A percentile compares a stretch with the other conserved stretches of the same genome.
Evolutionary conservation across 2,113 vertebrate species (phyloP).

Genomic region (Hassar affinis): DNA sequence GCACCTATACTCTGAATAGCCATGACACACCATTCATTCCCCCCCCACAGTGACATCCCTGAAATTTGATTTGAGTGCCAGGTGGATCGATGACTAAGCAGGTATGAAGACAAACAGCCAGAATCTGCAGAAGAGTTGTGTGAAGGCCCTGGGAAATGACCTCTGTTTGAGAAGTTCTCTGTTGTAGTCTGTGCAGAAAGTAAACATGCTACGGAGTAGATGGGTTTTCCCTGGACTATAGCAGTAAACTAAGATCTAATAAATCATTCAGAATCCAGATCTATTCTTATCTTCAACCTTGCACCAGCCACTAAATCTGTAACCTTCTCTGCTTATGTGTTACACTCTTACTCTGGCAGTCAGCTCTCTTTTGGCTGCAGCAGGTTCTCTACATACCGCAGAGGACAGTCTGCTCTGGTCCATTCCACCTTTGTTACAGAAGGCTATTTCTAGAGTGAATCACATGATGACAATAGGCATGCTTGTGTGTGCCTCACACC

Average conservation of each 20-base stretch:
- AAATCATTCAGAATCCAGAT: constrained; percentile 56
- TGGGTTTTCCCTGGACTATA: neutral
- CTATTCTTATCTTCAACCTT: constrained; percentile 49
- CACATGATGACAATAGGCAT: constrained; percentile 52
- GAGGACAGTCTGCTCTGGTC: constrained; percentile 36
- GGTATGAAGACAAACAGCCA: neutral
- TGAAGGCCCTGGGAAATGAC: neutral
- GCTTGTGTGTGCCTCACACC: neutral
- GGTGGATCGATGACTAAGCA: neutral
- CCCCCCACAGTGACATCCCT: neutral
- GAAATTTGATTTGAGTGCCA: constrained; percentile 6
- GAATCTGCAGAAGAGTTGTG: neutral
- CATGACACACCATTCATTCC: neutral
- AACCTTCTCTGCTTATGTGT: constrained; percentile 5
- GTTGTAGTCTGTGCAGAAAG: neutral
- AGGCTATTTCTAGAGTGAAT: constrained; percentile 53
- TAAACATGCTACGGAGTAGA: constrained; percentile 14
- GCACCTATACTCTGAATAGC: no score
- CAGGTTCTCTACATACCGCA: constrained; percentile 49
- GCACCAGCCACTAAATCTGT: constrained; percentile 15
- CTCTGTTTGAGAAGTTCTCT: constrained; percentile 5
- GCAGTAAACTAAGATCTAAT: constrained; percentile 37
- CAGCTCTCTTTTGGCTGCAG: constrained; percentile 40
- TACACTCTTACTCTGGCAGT: neutral
- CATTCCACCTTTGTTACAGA: constrained; percentile 43